Conservation (phyloP, 2,113 vertebrate species). For the Acanthisitta chloris region DNA sequence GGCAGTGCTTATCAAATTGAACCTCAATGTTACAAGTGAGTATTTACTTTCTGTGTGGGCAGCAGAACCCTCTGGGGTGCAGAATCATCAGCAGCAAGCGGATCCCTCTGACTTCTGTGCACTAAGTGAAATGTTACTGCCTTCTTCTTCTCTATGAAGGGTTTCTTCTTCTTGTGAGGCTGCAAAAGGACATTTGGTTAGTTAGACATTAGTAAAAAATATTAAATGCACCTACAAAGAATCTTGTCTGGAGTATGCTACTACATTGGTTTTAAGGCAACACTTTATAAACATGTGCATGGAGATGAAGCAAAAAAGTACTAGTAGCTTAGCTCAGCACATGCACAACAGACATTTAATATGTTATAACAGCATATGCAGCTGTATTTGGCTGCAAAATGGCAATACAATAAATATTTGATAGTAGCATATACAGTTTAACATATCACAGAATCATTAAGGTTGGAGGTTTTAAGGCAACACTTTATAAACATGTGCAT, state of each 20-base stretch:
- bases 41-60: conserved; percentile 77
- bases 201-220: not conserved
- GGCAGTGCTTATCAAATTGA: not conserved
- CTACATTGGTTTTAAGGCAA: not conserved
- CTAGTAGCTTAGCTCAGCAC: not conserved
- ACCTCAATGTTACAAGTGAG: not conserved
- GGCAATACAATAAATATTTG: not conserved
- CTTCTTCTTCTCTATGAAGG: conserved; percentile 96
- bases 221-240: not conserved
- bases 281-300: not conserved
- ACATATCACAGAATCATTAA: too few relatives aligned
- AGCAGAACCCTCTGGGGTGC: conserved; percentile 94
- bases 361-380: not conserved
- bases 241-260: not conserved
- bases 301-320: not conserved
- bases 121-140: conserved; percentile 95
- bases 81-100: conserved; percentile 90
- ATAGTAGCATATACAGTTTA: not conserved
- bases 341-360: not conserved
- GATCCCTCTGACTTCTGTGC: conserved; percentile 94
- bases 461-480: not conserved
- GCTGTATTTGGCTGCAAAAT: not conserved
- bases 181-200: conserved; percentile 54
- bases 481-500: not conserved
- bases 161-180: conserved; percentile 95